A percentile compares a stretch with the other conserved stretches of the same genome.
These are phyloP conservation scores for Crossocerus cetratus DNA, from an alignment of 2,888 invertebrate species.

Conservation along the genomic window DNA sequence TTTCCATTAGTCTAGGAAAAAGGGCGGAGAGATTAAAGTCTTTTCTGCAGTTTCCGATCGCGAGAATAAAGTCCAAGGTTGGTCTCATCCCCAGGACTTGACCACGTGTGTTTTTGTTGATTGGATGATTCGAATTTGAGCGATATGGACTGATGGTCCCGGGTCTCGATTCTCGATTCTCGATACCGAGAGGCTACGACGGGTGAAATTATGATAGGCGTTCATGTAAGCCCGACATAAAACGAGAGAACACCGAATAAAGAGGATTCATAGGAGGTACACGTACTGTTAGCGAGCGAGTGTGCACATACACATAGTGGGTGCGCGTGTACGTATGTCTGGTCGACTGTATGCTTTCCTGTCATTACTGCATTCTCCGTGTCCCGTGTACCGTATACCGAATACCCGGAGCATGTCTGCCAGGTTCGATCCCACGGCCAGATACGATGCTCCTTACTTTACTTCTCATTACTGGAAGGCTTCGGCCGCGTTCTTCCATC, in stretches of 20 bases:
- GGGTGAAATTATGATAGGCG: constrained; percentile 11
- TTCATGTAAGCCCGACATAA: constrained; percentile 27
- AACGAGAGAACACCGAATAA: constrained; percentile 67
- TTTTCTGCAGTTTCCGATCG: no score
- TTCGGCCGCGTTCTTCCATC: constrained; percentile 11
- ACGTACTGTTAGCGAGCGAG: constrained; percentile 57
- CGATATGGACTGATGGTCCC: no score
- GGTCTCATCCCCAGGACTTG: no score
- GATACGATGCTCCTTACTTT: constrained; percentile 60
- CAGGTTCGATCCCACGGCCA: constrained; percentile 58
- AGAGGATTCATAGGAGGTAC: constrained; percentile 54
- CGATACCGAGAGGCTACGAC: constrained; percentile 47
- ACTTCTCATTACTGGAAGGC: constrained; percentile 29
- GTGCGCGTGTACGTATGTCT: constrained; percentile 67
- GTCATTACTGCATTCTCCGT: constrained; percentile 59
- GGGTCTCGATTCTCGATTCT: constrained; percentile 20
- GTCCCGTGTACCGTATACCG: constrained; percentile 65
- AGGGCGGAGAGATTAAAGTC: no score
- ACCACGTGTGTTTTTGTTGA: no score
- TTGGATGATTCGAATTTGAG: background rate
- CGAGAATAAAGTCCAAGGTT: no score
- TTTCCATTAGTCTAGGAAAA: no score
- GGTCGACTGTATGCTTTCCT: constrained; percentile 37
- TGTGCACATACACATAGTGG: constrained; percentile 17
- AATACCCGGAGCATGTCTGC: constrained; percentile 58